Evolutionary conservation across 2,113 vertebrate genomes (phyloP).

Genomic region (Dipodomys spectabilis): DNA sequence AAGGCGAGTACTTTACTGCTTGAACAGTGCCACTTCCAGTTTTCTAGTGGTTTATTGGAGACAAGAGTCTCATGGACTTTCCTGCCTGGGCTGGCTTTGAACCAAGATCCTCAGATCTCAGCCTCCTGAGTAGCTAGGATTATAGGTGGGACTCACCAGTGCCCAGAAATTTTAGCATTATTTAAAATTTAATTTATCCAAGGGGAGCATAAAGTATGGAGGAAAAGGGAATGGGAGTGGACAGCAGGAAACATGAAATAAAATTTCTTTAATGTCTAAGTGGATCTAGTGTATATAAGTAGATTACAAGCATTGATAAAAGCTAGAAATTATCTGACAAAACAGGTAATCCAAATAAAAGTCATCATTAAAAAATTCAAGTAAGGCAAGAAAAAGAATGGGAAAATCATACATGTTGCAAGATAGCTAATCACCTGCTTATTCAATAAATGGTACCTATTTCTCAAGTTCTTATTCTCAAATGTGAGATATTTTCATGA

Average conservation of each 20-base stretch:
- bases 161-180: background rate
- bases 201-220: background rate
- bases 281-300: background rate
- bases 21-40: too few species aligned
- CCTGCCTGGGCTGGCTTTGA: too few species aligned
- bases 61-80: too few species aligned
- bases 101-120: too few species aligned
- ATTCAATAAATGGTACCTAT: background rate
- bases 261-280: background rate
- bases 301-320: background rate
- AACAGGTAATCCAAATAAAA: background rate
- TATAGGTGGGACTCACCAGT: too few species aligned
- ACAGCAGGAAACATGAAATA: background rate
- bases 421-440: too few species aligned
- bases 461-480: constrained; percentile 25
- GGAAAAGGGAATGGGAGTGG: background rate
- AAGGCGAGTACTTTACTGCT: too few species aligned
- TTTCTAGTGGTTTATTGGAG: too few species aligned
- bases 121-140: too few species aligned
- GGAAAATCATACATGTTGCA: background rate
- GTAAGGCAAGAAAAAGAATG: too few species aligned
- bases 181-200: background rate
- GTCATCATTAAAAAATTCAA: too few species aligned
- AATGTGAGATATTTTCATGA: constrained; percentile 10
- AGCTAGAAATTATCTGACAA: background rate